These are phyloP conservation scores for Palythoa heliodiscus DNA, from an alignment of 92 coral and sea anemone species.

Conservation along the genomic window DNA sequence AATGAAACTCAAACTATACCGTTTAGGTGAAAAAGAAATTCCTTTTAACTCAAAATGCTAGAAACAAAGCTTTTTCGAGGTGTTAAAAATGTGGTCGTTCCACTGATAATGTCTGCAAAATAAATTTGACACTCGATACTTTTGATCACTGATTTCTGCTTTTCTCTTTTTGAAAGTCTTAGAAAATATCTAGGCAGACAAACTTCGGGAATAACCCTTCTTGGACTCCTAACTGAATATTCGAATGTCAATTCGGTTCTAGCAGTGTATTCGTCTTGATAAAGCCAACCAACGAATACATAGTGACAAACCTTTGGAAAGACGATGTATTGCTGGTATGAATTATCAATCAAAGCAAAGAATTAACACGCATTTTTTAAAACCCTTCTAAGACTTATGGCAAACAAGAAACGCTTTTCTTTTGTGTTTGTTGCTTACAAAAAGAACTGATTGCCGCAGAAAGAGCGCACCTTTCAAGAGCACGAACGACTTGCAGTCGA, in stretches of 20 bases:
- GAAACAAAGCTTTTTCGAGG: not conserved
- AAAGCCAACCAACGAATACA: not conserved
- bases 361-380: too few relatives aligned
- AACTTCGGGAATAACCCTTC: not conserved
- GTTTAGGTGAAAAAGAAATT: not conserved
- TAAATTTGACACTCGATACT: not conserved
- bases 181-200: not conserved
- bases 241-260: not conserved
- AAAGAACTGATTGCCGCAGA: too few relatives aligned
- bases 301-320: not conserved
- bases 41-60: not conserved
- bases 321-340: too few relatives aligned
- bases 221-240: not conserved
- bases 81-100: not conserved
- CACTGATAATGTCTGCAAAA: not conserved
- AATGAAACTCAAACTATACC: not conserved
- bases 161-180: not conserved
- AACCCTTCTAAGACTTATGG: too few relatives aligned
- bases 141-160: not conserved
- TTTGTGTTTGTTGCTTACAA: too few relatives aligned
- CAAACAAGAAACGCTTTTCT: too few relatives aligned
- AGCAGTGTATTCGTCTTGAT: not conserved
- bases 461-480: too few relatives aligned
- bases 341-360: too few relatives aligned
- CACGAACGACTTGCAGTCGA: not conserved